phyloP scores from a whole-genome alignment of 2,113 vertebrate species.

The Tyto alba region DNA sequence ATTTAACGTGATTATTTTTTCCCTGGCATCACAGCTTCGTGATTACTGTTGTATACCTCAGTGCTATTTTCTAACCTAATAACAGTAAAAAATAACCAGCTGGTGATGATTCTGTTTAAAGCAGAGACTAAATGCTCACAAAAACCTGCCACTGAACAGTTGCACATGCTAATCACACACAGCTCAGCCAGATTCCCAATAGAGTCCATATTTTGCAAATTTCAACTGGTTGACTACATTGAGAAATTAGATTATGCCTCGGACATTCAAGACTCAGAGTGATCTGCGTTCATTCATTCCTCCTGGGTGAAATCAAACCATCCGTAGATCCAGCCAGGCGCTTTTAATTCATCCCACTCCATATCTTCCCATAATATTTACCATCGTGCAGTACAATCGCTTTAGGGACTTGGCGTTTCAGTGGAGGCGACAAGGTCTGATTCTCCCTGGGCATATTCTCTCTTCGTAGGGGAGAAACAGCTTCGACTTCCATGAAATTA shows the following conservation, averaged over 20 bases:
- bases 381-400: neutral
- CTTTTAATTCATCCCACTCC: slow-evolving; percentile 30
- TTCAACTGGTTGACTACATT: slow-evolving; percentile 34
- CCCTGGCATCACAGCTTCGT: slow-evolving; percentile 59
- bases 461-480: rapidly evolving
- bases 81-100: slow-evolving; percentile 70
- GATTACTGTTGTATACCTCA: slow-evolving; percentile 72
- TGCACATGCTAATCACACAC: slow-evolving; percentile 45
- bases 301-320: slow-evolving; percentile 34
- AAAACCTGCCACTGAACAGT: slow-evolving; percentile 47
- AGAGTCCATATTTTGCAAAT: slow-evolving; percentile 36
- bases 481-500: neutral
- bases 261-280: neutral
- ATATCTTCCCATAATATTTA: neutral
- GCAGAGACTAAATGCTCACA: slow-evolving; percentile 34
- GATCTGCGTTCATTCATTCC: neutral
- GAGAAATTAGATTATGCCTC: slow-evolving; percentile 44
- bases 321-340: neutral
- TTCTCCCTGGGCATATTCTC: neutral
- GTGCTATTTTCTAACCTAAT: slow-evolving; percentile 71
- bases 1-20: slow-evolving; percentile 73
- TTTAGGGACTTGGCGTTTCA: neutral
- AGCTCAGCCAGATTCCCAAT: slow-evolving; percentile 41
- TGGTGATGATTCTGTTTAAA: slow-evolving; percentile 68
- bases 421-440: neutral